Conservation (phyloP, 2,888 invertebrate species). For the Drosophila ezoana region DNA sequence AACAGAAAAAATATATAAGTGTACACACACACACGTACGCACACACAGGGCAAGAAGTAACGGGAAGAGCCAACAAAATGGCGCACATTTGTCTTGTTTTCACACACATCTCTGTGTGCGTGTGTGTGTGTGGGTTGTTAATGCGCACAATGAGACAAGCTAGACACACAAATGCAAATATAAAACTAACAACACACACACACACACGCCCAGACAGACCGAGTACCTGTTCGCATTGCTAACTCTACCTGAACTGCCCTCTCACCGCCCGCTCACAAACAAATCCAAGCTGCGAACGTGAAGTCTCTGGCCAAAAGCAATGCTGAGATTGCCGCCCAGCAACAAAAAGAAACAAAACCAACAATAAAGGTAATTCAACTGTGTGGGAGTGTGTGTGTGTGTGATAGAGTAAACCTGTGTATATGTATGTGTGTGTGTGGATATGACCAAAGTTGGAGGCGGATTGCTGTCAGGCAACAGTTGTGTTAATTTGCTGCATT, state of each 20-base stretch:
- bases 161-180: conserved; percentile 35
- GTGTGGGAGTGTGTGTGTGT: conserved; percentile 1
- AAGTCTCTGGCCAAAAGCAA: conserved; percentile 27
- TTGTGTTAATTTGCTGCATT: not conserved
- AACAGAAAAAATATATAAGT: conserved; percentile 42
- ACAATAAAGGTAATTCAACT: conserved; percentile 12
- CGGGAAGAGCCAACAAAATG: conserved; percentile 63
- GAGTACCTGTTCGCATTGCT: conserved; percentile 19
- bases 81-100: conserved; percentile 62
- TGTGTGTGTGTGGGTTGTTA: conserved; percentile 31
- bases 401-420: not conserved
- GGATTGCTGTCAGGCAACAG: not conserved
- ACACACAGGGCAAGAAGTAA: conserved; percentile 19
- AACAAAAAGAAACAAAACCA: conserved; percentile 12
- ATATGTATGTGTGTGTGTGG: not conserved
- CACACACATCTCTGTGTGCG: conserved; percentile 16
- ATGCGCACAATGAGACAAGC: conserved; percentile 59
- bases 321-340: conserved; percentile 40
- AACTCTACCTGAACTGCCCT: not conserved
- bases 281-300: conserved; percentile 7
- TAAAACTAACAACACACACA: conserved; percentile 6
- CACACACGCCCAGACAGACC: not conserved
- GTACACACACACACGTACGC: conserved; percentile 7
- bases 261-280: not conserved
- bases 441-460: not conserved